A percentile compares a stretch with the other conserved stretches of the same genome.
Conservation (phyloP, 2,113 vertebrate species). For the Psittacula cyanocephala region DNA sequence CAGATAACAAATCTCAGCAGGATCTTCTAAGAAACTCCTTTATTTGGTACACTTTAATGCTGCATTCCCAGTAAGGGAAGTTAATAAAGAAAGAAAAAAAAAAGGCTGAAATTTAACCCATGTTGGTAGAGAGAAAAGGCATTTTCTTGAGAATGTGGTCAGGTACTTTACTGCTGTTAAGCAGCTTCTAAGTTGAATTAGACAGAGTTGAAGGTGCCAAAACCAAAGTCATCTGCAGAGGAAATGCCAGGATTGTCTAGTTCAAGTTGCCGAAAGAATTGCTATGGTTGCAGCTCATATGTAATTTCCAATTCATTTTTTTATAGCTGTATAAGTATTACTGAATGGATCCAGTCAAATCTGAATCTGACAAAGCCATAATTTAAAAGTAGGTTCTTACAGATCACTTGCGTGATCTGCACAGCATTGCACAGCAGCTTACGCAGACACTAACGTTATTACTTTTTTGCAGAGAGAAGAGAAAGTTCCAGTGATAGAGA, state of each 20-base stretch:
- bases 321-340: not conserved
- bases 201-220: not conserved
- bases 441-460: not conserved
- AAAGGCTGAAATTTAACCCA: not conserved
- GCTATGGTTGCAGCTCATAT: not conserved
- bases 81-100: not conserved
- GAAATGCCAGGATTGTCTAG: not conserved
- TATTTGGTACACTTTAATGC: not conserved
- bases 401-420: not conserved
- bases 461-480: not conserved
- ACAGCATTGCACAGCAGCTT: not conserved
- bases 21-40: not conserved
- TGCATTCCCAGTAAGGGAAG: not conserved
- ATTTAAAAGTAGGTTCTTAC: not conserved
- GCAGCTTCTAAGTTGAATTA: constrained; percentile 31
- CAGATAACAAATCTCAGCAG: not conserved
- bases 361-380: not conserved
- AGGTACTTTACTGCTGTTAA: constrained; percentile 28
- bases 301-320: not conserved
- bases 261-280: not conserved
- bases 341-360: constrained; percentile 1
- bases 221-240: constrained; percentile 33
- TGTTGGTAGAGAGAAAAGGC: not conserved
- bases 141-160: constrained; percentile 16
- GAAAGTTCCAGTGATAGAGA: not conserved